These are phyloP conservation scores for Emydoidea blandingii DNA, from an alignment of 2,797 vertebrate genomes.

Conservation along the genomic window DNA sequence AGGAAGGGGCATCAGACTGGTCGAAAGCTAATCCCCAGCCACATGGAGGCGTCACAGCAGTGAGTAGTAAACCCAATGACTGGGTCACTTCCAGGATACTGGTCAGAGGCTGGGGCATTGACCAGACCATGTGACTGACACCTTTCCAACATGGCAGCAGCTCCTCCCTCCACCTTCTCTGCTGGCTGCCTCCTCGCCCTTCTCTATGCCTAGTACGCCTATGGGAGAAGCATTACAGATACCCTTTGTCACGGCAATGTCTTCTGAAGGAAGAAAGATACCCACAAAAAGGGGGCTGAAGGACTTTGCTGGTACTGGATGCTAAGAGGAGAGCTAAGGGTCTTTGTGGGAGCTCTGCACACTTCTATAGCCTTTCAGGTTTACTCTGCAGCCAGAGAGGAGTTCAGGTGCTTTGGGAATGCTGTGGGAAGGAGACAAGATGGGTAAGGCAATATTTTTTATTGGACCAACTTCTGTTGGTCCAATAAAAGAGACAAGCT, in stretches of 20 bases:
- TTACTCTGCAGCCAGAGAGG: not conserved
- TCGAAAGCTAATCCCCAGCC: too few relatives aligned
- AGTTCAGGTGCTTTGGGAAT: not conserved
- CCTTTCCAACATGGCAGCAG: not conserved
- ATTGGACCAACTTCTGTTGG: too few relatives aligned
- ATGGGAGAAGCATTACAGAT: not conserved
- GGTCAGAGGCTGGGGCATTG: too few relatives aligned
- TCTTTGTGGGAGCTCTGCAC: not conserved
- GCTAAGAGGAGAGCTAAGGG: not conserved
- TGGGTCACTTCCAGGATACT: too few relatives aligned
- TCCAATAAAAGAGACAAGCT: too few relatives aligned
- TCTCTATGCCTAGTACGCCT: not conserved
- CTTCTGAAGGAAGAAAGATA: not conserved
- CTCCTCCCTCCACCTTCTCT: not conserved
- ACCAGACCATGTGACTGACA: not conserved
- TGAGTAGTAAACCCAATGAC: too few relatives aligned
- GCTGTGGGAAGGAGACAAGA: not conserved
- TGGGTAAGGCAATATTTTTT: too few relatives aligned
- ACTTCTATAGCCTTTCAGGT: too few relatives aligned
- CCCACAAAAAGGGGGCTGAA: not conserved
- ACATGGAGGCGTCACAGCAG: too few relatives aligned
- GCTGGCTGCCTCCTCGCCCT: not conserved
- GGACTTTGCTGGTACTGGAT: fast-evolving
- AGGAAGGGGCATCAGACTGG: too few relatives aligned
- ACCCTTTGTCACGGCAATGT: not conserved